Evolutionary conservation across 1,140 invertebrate species (phyloP).

Genomic region (Saccostrea echinata): DNA sequence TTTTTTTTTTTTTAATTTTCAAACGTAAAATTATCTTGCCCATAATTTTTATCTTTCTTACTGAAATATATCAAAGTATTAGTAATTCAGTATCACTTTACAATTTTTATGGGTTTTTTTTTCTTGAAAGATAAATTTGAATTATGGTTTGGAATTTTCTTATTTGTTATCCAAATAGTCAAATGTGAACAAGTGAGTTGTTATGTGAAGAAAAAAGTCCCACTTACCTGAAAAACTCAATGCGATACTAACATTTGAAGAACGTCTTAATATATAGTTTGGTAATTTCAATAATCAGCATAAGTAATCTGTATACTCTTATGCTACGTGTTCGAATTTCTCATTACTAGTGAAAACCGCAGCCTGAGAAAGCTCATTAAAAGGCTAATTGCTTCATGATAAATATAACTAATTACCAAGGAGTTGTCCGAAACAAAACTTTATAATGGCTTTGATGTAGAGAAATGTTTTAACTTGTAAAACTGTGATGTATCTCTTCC

Average conservation of each 20-base stretch:
- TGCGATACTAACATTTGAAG: neutral
- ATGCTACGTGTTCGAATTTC: neutral
- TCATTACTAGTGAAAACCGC: neutral
- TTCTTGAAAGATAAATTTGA: too few relatives aligned
- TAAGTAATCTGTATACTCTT: neutral
- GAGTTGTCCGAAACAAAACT: neutral
- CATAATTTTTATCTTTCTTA: too few relatives aligned
- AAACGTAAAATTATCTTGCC: too few relatives aligned
- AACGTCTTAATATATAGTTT: neutral
- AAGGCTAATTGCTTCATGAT: conserved; percentile 21
- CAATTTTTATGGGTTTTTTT: too few relatives aligned
- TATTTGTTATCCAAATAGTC: too few relatives aligned
- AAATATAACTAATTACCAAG: neutral
- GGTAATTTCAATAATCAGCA: neutral
- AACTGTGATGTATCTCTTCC: neutral
- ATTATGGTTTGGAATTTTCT: too few relatives aligned
- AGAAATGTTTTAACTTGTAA: neutral
- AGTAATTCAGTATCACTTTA: too few relatives aligned
- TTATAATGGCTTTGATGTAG: conserved; percentile 4
- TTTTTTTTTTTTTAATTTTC: too few relatives aligned
- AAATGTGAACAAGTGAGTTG: too few relatives aligned
- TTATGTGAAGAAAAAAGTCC: too few relatives aligned
- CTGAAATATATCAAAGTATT: too few relatives aligned
- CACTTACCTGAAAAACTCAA: too few relatives aligned
- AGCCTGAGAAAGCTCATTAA: neutral